Evolutionary conservation across 2,888 invertebrate genomes (phyloP).

Genomic region (Nymphalis urticae): DNA sequence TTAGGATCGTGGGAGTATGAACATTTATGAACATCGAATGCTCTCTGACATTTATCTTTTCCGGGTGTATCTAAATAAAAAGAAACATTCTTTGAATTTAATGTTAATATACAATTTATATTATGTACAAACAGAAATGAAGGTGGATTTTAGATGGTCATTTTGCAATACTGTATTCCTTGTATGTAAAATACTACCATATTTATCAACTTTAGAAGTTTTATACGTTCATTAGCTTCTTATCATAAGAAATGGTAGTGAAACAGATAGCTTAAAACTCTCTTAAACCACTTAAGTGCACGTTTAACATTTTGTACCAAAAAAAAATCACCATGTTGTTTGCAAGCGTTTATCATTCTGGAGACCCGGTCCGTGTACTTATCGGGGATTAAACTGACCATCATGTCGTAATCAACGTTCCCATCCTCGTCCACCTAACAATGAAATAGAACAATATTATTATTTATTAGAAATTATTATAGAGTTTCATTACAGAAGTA

Average conservation of each 20-base stretch:
- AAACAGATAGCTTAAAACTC: too few relatives aligned
- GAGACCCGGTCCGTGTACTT: constrained; percentile 62
- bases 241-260: too few relatives aligned
- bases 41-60: constrained; percentile 70
- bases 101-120: not conserved
- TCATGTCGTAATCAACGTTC: constrained; percentile 72
- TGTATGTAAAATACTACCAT: too few relatives aligned
- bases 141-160: too few relatives aligned
- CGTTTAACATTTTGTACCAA: too few relatives aligned
- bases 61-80: constrained; percentile 62
- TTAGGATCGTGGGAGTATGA: constrained; percentile 71
- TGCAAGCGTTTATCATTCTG: constrained; percentile 69
- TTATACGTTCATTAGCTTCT: too few relatives aligned
- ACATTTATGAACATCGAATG: constrained; percentile 76
- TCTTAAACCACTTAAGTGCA: too few relatives aligned
- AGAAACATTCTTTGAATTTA: constrained; percentile 8
- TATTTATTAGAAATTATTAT: too few relatives aligned
- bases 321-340: constrained; percentile 60
- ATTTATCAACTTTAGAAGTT: too few relatives aligned
- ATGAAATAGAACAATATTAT: not conserved
- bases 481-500: not conserved
- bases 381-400: constrained; percentile 75
- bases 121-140: too few relatives aligned
- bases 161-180: too few relatives aligned
- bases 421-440: constrained; percentile 69